phyloP scores from a whole-genome alignment of 2,888 invertebrate genomes.

The Agonum fuliginosum region DNA sequence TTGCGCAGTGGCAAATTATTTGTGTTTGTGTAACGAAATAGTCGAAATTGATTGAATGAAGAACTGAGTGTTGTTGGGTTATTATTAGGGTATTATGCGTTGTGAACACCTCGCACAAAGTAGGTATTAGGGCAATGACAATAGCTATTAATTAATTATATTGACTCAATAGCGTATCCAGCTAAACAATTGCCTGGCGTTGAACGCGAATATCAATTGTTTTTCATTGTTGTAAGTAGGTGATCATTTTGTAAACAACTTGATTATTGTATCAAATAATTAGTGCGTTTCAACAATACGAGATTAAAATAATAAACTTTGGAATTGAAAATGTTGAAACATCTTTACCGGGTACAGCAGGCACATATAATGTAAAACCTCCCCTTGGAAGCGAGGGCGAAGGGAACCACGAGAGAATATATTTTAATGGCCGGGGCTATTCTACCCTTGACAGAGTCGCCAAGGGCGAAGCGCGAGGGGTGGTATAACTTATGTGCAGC shows the following conservation, averaged over 20 bases:
- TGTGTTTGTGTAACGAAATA: background rate
- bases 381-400: background rate
- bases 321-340: slow-evolving; percentile 50
- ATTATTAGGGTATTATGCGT: slow-evolving; percentile 24
- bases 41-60: background rate
- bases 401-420: slow-evolving; percentile 9
- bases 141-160: slow-evolving; percentile 49
- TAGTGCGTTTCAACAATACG: slow-evolving; percentile 36
- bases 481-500: slow-evolving; percentile 72
- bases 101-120: slow-evolving; percentile 18
- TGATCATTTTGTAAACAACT: slow-evolving; percentile 12
- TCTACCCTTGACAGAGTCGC: background rate
- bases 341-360: slow-evolving; percentile 47
- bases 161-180: slow-evolving; percentile 40
- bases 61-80: background rate
- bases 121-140: slow-evolving; percentile 20
- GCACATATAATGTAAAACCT: slow-evolving; percentile 25
- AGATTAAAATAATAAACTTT: slow-evolving; percentile 51
- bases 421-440: slow-evolving; percentile 55
- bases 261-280: background rate
- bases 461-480: background rate
- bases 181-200: slow-evolving; percentile 8
- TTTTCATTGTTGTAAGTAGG: slow-evolving; percentile 20
- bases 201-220: slow-evolving; percentile 2
- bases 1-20: slow-evolving; percentile 26